Evolutionary conservation across 1,140 invertebrate species (phyloP).

Genomic region (Bombus fervidus): DNA sequence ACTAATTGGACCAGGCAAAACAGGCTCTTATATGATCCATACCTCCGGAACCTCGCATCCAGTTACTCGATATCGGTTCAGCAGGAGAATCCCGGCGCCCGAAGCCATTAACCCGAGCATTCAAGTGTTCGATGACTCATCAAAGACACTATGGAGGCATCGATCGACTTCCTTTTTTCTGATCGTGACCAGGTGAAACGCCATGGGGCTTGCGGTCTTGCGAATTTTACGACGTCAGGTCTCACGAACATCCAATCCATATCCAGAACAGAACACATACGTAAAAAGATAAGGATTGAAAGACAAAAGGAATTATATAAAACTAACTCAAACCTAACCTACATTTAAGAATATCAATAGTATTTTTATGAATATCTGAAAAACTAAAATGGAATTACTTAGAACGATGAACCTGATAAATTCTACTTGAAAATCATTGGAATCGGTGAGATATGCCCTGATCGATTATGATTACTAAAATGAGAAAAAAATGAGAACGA

Average conservation of each 20-base stretch:
- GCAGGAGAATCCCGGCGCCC: not conserved
- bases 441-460: no score
- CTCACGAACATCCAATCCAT: not conserved
- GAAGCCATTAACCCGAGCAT: slow-evolving; percentile 6
- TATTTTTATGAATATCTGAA: no score
- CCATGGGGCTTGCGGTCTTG: not conserved
- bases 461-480: no score
- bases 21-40: not conserved
- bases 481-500: not conserved
- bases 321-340: no score
- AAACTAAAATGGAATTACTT: no score
- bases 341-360: no score
- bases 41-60: not conserved
- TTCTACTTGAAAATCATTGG: no score
- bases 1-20: slow-evolving; percentile 2
- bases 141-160: not conserved
- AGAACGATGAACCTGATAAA: no score
- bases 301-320: no score
- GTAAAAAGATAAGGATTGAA: not conserved
- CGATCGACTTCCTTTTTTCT: not conserved
- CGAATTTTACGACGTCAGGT: slow-evolving; percentile 20
- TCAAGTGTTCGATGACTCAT: slow-evolving; percentile 16
- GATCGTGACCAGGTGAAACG: not conserved
- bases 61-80: slow-evolving; percentile 27
- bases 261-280: no score